Base-by-base conservation (phyloP, 2,797 vertebrate genomes). In the Salarias fasciatus region DNA sequence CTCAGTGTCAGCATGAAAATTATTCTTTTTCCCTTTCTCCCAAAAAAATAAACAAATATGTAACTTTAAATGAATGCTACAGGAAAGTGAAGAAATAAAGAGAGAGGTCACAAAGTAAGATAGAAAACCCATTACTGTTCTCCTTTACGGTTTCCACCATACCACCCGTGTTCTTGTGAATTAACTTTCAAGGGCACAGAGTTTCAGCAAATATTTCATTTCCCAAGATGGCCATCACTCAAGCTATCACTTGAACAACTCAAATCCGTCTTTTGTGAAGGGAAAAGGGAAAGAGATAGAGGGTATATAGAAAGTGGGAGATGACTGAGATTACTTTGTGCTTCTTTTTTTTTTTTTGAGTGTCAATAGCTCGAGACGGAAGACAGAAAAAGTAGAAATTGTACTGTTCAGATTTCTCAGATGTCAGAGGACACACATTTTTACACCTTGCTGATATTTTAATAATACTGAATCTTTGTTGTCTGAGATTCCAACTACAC, bases 191-290 rank as follows among this genome's bases (percentile, higher is more conserved):
- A 91, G 89, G 87, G 75, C 79, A 86, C 68, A 71, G 70, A 84
- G 83, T 84, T 89, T 84, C 65, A 72, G 77, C 83, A 90, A 89
- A 92, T 90, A 87, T 89, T 86, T 89, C 47, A 92, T 89, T 86
- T 87, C 75, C 80, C 80, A 86, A 86, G 87, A 88, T 81, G 87
- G 76, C 82, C 83, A 89, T 90, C 87, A 83, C 80, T 89, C 86
- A 90, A 81, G 72, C 75, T 85, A 81, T 82, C 73, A 69, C 77
- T 81, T 84, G 75, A 88, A 79, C 80, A 86, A 84, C 84, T 89
- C 69, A 86, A 86, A 89, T 79, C 75, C 33, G 24, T 84, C 79
- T 82, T 85, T 87, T 80, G 72, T 79, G 50, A 72, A 70, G 54
- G 47, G 69, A 81, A 81, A 70, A 49, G 60, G 51, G 53, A 36